Conservation (phyloP, 1,140 invertebrate genomes). For the Drosophila equinoxialis region DNA sequence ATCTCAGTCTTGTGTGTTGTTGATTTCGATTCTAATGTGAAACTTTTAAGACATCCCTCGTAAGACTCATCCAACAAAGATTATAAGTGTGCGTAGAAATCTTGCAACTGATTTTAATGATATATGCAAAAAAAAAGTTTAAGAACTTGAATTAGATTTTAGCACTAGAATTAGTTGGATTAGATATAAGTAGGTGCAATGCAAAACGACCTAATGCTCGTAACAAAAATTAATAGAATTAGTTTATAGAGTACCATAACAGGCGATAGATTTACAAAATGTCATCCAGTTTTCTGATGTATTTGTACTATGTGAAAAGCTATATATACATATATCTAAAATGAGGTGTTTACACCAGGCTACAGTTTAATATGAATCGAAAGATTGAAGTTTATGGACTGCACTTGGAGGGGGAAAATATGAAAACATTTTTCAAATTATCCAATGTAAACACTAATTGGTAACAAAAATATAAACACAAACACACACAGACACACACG, state of each 20-base stretch:
- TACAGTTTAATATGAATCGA: not conserved
- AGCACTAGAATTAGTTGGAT: constrained; percentile 20
- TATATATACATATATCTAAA: not conserved
- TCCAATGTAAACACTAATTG: constrained; percentile 6
- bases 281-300: constrained; percentile 17
- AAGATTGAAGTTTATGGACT: constrained; percentile 10
- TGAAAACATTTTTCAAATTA: constrained; percentile 3
- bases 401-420: not conserved
- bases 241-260: constrained; percentile 12
- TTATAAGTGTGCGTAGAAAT: constrained; percentile 14
- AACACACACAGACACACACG: not conserved
- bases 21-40: not conserved
- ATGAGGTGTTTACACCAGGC: constrained; percentile 13
- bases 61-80: constrained; percentile 10
- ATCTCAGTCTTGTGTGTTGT: not conserved
- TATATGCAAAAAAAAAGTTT: not conserved
- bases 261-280: constrained; percentile 6
- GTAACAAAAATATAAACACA: not conserved
- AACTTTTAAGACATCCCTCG: constrained; percentile 7
- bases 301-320: constrained; percentile 12
- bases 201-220: constrained; percentile 13
- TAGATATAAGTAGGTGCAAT: constrained; percentile 20
- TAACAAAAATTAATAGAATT: constrained; percentile 16
- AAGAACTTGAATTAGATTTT: constrained; percentile 18
- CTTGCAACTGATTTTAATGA: constrained; percentile 18